phyloP scores from a whole-genome alignment of 2,888 invertebrate genomes.

The Drosophila nr. perissopoda region DNA sequence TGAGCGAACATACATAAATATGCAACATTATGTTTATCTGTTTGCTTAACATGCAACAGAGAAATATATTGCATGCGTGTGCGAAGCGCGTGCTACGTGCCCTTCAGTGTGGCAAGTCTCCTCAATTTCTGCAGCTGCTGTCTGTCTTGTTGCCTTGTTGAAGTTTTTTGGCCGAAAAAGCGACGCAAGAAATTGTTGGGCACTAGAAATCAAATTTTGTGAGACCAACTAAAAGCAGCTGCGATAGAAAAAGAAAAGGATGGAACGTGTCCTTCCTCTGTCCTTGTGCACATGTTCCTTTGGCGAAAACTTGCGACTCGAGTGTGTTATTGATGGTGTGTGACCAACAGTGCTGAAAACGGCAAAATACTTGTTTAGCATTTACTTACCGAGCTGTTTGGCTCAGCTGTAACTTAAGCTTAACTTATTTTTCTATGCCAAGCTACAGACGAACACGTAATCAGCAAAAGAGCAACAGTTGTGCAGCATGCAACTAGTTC shows the following conservation, averaged over 20 bases:
- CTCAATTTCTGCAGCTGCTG: not conserved
- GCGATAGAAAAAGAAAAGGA: conserved; percentile 2
- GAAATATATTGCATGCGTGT: conserved; percentile 43
- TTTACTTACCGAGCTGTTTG: conserved; percentile 11
- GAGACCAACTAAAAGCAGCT: conserved; percentile 14
- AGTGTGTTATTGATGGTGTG: conserved; percentile 48
- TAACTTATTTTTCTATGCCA: conserved; percentile 1
- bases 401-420: conserved; percentile 4
- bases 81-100: conserved; percentile 28
- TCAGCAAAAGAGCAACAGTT: conserved; percentile 47
- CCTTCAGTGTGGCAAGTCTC: not conserved
- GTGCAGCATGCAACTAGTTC: conserved; percentile 33
- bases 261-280: conserved; percentile 27
- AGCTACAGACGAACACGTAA: conserved; percentile 21
- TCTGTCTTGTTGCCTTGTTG: not conserved
- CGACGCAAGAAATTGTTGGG: conserved; percentile 27
- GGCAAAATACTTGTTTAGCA: conserved; percentile 14
- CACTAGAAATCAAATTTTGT: conserved; percentile 50
- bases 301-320: conserved; percentile 32
- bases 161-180: conserved; percentile 15
- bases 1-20: conserved; percentile 54
- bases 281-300: conserved; percentile 7
- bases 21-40: conserved; percentile 57
- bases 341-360: conserved; percentile 14
- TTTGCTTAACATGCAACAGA: conserved; percentile 49